Conservation (phyloP, 1,140 invertebrate genomes). For the Plectus sambesii region DNA sequence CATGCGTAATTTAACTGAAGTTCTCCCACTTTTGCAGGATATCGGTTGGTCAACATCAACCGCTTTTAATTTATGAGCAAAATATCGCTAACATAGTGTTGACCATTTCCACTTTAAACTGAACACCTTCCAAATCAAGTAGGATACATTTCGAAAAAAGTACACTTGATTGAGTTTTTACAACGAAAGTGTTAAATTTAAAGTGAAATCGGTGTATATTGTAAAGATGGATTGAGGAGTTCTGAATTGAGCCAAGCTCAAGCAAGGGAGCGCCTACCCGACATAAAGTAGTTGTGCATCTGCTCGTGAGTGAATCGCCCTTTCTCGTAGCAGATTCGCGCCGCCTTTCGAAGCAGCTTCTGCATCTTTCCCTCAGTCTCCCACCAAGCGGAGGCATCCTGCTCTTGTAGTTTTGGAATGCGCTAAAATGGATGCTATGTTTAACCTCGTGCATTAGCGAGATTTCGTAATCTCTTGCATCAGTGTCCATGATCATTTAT, state of each 20-base stretch:
- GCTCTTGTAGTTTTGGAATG: slow-evolving; percentile 83
- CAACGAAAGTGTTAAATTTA: no score
- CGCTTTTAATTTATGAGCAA: no score
- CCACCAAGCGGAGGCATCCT: slow-evolving; percentile 93
- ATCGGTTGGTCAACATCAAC: no score
- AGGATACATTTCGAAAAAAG: neutral
- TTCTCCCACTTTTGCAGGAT: no score
- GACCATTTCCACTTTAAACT: slow-evolving; percentile 22
- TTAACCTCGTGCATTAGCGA: no score
- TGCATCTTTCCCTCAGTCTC: slow-evolving; percentile 88
- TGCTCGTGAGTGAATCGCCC: slow-evolving; percentile 79
- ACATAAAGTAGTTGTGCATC: slow-evolving; percentile 98
- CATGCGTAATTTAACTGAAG: no score
- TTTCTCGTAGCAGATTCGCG: slow-evolving; percentile 65
- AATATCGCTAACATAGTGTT: no score
- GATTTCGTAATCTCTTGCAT: no score
- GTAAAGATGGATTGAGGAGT: slow-evolving; percentile 3
- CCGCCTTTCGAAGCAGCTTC: slow-evolving; percentile 78
- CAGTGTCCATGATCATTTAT: no score
- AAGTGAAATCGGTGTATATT: no score
- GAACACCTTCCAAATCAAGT: slow-evolving; percentile 13
- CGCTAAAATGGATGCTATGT: no score
- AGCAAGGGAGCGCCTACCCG: slow-evolving; percentile 56
- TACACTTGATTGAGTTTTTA: slow-evolving; percentile 5
- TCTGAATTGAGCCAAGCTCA: neutral